Evolutionary conservation across 2,888 invertebrate species (phyloP).

Genomic region (Dynastes grantii): DNA sequence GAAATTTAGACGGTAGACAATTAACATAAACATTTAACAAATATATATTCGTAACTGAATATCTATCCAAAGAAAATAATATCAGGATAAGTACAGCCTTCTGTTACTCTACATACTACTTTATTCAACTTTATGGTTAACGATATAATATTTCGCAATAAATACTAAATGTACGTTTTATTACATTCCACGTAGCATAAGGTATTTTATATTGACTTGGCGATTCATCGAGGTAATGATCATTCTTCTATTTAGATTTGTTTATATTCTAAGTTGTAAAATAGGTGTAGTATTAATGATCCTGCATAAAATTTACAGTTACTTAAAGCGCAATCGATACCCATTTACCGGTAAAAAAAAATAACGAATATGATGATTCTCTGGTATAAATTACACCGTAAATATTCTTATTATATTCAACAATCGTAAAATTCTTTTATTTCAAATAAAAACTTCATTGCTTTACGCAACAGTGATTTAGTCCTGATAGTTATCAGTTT

Average conservation of each 20-base stretch:
- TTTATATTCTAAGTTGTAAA: constrained; percentile 44
- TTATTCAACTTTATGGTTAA: constrained; percentile 1
- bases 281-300: constrained; percentile 48
- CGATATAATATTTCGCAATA: constrained; percentile 13
- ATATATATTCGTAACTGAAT: too few relatives aligned
- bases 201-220: neutral
- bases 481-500: constrained; percentile 49
- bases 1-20: too few relatives aligned
- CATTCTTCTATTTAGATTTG: constrained; percentile 26
- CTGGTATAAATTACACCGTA: constrained; percentile 57
- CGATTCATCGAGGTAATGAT: constrained; percentile 14
- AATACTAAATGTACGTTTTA: neutral
- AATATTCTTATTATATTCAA: constrained; percentile 55
- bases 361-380: constrained; percentile 49
- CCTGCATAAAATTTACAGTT: constrained; percentile 47
- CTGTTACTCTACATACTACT: neutral
- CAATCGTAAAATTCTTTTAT: constrained; percentile 51
- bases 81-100: too few relatives aligned
- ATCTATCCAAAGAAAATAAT: too few relatives aligned
- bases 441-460: constrained; percentile 54
- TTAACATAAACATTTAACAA: too few relatives aligned
- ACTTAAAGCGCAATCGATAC: constrained; percentile 41
- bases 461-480: constrained; percentile 53
- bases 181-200: neutral
- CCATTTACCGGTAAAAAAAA: constrained; percentile 26